Evolutionary conservation across 2,888 invertebrate genomes (phyloP).

Genomic region (Phyllotreta striolata): DNA sequence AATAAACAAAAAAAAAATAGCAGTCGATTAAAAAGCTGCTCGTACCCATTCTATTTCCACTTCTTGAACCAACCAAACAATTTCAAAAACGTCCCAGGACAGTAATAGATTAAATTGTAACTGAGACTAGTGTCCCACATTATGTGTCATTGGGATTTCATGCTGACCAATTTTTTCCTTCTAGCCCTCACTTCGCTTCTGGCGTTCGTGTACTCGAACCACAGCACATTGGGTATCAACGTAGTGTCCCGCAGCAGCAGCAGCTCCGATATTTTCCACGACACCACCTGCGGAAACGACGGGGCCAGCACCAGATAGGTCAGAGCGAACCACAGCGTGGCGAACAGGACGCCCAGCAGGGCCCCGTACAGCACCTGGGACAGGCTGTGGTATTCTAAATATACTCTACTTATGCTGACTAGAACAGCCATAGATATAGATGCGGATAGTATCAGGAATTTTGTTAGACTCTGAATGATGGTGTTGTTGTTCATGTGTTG

Average conservation of each 20-base stretch:
- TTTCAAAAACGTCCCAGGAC: conserved; percentile 30
- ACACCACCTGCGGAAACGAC: conserved; percentile 82
- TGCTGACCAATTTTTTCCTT: conserved; percentile 79
- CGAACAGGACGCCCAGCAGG: conserved; percentile 76
- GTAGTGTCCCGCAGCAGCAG: conserved; percentile 88
- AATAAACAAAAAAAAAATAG: conserved; percentile 23
- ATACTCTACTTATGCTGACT: conserved; percentile 78
- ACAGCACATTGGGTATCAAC: conserved; percentile 88
- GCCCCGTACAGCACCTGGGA: conserved; percentile 84
- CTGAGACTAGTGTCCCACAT: conserved; percentile 57
- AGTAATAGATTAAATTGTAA: conserved; percentile 44
- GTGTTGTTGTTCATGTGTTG: conserved; percentile 84
- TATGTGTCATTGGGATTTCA: conserved; percentile 85
- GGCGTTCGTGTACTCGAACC: conserved; percentile 92
- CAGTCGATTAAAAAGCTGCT: conserved; percentile 28
- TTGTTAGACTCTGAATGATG: conserved; percentile 78
- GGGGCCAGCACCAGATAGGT: conserved; percentile 85
- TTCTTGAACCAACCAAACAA: conserved; percentile 29
- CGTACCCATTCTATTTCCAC: conserved; percentile 21
- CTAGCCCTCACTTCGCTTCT: conserved; percentile 83
- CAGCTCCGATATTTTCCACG: conserved; percentile 85
- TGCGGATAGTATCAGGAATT: conserved; percentile 70
- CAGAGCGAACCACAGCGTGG: conserved; percentile 81
- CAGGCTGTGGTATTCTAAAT: conserved; percentile 85
- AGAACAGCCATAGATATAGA: conserved; percentile 68